Base-by-base conservation (phyloP, 2,113 vertebrate genomes). In the Notiomystis cincta region DNA sequence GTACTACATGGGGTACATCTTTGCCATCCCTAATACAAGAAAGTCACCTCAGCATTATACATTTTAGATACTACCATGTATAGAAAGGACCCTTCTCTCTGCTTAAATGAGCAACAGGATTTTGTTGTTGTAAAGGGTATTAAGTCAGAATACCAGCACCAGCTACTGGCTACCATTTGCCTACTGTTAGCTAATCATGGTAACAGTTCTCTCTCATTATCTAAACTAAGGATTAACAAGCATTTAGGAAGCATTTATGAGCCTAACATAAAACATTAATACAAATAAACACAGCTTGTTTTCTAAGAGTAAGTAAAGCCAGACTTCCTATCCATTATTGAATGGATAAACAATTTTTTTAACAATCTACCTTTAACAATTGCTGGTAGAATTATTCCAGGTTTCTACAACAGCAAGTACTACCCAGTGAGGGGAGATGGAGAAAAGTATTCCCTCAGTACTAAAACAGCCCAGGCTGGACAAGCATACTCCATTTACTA, bases 241-340 rank as follows among this genome's bases (percentile, higher is more conserved):
- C 40, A 76, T 67, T 85, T 73, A 66, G 35, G 42, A 94, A 90
- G 16, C 27, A 42, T 50, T 90, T 82, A 73, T 40, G 13, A 90
- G 21, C 15, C 42, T 69, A 65, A 51, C 15, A 24, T 18, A 84
- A 87, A 62, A 51, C 7, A 70, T 14, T 20, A 54, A 62, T 23
- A 45, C 6, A n/a, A 64, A 86, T 31, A 89, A 53, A 61, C 9
- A 81, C 10, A 64, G n/a, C 27, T 45, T 77, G 42, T 48, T 89
- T 73, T 77, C 28, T 11, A 56, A 21, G 51, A 71, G 15, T 13
- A 28, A 91, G 33, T 76, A 85, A 95, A 94, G 30, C 3, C 42
- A 85, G 30, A 45, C 35, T 53, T 80, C 37, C 62, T 73, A 48
- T 42, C 18, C 30, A n/a, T 69, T 71, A 85, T 0, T 73, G 11